Conservation (phyloP, 1,140 invertebrate species). For the Camponotus floridanus region DNA sequence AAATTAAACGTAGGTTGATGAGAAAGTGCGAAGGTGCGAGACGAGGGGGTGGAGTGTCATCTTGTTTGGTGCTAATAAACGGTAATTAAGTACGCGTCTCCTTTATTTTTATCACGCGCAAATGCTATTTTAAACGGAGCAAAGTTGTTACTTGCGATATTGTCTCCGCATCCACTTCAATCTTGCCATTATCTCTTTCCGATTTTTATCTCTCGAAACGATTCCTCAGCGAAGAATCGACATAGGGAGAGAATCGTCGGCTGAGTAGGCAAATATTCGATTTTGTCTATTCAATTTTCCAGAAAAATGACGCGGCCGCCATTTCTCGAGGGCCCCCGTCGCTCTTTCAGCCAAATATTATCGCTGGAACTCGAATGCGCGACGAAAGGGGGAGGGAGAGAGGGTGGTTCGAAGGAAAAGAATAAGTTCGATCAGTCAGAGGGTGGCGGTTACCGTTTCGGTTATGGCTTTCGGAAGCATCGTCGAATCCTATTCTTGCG, state of each 20-base stretch:
- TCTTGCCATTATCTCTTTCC: constrained; percentile 17
- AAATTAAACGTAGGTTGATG: constrained; percentile 77
- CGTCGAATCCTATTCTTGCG: constrained; percentile 86
- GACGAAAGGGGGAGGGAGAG: constrained; percentile 34
- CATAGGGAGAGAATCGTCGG: constrained; percentile 59
- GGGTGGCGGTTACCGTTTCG: constrained; percentile 86
- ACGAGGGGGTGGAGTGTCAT: constrained; percentile 50
- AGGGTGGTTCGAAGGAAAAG: constrained; percentile 76
- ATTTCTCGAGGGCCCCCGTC: constrained; percentile 7
- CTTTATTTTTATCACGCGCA: constrained; percentile 34
- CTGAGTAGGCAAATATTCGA: constrained; percentile 78
- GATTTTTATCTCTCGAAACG: constrained; percentile 5
- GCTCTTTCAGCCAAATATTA: constrained; percentile 70
- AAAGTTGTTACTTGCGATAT: background rate
- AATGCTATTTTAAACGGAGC: background rate
- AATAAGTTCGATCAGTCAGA: constrained; percentile 85
- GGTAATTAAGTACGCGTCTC: constrained; percentile 38
- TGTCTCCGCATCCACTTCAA: constrained; percentile 6
- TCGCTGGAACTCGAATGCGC: constrained; percentile 69
- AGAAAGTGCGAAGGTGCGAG: constrained; percentile 75
- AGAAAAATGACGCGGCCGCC: constrained; percentile 79
- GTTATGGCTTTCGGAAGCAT: constrained; percentile 86
- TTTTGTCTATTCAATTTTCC: constrained; percentile 84
- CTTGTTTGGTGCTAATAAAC: constrained; percentile 59
- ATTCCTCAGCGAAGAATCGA: constrained; percentile 19